Conservation (phyloP, 2,113 vertebrate species). For the Pterocles orientalis region DNA sequence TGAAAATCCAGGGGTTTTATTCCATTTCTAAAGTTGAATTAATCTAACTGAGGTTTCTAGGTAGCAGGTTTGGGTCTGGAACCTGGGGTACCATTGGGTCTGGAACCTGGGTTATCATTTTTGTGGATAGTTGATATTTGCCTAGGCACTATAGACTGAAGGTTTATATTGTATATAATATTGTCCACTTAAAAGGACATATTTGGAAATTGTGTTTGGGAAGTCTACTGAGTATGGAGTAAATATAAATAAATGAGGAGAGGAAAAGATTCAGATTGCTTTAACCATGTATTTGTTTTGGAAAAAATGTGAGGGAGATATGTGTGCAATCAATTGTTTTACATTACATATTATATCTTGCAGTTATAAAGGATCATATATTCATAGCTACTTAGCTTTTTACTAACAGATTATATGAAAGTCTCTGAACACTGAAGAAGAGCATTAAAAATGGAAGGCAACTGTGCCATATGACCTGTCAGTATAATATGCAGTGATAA, state of each 20-base stretch:
- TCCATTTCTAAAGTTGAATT: not conserved
- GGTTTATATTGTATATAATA: not conserved
- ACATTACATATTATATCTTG: not conserved
- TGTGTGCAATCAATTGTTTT: not conserved
- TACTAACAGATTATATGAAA: not conserved
- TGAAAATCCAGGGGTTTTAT: not conserved
- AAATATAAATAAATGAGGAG: not conserved
- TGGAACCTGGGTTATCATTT: not conserved
- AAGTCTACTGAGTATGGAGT: not conserved
- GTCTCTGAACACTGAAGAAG: not conserved
- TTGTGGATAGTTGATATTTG: not conserved
- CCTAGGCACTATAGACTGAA: not conserved
- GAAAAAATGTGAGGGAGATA: not conserved
- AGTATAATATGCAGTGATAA: not conserved
- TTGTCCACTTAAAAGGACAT: not conserved
- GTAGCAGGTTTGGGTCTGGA: not conserved
- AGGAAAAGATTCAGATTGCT: not conserved
- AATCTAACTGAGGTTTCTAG: not conserved
- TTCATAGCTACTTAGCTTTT: not conserved
- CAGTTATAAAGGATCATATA: not conserved
- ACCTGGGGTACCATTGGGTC: fast-evolving
- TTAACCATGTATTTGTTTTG: not conserved
- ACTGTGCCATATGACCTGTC: not conserved
- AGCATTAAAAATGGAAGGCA: not conserved
- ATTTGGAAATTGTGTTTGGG: not conserved